These are phyloP conservation scores for Sceloporus tristichus DNA, from an alignment of 2,113 vertebrate genomes.

Conservation along the genomic window DNA sequence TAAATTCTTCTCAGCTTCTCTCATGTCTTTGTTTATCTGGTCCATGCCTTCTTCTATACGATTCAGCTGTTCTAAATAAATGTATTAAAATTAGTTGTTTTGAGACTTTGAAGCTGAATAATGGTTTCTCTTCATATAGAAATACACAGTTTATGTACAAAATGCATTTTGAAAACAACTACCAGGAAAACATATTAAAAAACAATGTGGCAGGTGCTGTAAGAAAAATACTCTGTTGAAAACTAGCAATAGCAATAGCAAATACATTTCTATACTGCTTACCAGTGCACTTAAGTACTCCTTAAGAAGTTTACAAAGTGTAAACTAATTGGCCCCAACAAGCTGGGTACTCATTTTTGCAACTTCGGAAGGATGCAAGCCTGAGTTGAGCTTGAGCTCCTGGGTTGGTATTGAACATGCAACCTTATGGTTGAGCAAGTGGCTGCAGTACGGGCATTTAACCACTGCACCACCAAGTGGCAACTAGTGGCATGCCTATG, in stretches of 20 bases:
- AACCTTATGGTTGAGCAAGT: no score
- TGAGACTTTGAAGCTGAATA: slow-evolving; percentile 8
- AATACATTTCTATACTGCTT: no score
- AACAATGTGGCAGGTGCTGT: not conserved
- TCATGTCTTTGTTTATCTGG: slow-evolving; percentile 98
- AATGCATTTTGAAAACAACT: not conserved
- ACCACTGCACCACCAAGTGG: no score
- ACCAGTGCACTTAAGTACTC: no score
- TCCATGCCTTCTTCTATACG: slow-evolving; percentile 93
- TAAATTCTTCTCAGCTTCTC: slow-evolving; percentile 93
- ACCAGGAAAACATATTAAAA: not conserved
- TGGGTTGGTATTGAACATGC: no score
- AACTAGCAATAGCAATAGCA: not conserved
- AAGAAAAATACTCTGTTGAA: not conserved
- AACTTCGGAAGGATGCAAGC: no score
- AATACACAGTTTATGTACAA: not conserved
- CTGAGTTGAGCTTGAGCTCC: no score
- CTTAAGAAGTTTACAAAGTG: no score
- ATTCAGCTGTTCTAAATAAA: slow-evolving; percentile 88
- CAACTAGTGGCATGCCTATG: not conserved
- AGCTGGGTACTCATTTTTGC: no score
- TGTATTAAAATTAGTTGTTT: slow-evolving; percentile 46
- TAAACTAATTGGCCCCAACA: no score
- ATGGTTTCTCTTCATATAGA: not conserved
- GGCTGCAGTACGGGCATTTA: no score